Conservation (phyloP, 1,140 invertebrate genomes). For the Atopsyche davidsoni region DNA sequence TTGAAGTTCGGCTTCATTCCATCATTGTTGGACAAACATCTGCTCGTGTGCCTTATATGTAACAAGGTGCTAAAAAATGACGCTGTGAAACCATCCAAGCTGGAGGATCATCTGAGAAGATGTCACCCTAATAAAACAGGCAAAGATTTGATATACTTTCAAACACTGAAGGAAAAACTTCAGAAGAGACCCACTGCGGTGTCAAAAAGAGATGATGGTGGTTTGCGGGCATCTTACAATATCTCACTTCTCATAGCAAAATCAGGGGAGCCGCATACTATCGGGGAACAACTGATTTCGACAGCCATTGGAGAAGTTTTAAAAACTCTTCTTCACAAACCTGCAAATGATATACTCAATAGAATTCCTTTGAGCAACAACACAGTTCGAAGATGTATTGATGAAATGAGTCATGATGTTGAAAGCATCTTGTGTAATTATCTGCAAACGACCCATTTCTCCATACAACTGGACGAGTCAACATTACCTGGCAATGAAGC, state of each 20-base stretch:
- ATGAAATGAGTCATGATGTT: slow-evolving; percentile 37
- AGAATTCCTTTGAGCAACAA: slow-evolving; percentile 39
- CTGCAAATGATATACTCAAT: slow-evolving; percentile 34
- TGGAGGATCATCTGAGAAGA: slow-evolving; percentile 23
- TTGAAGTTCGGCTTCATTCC: too few relatives aligned
- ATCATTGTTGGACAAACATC: too few relatives aligned
- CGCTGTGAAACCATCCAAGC: slow-evolving; percentile 30
- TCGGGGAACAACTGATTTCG: slow-evolving; percentile 38
- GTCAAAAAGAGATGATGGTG: slow-evolving; percentile 34
- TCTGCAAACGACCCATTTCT: slow-evolving; percentile 35
- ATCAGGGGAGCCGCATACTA: slow-evolving; percentile 37
- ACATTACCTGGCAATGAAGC: slow-evolving; percentile 40
- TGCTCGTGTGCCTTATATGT: too few relatives aligned
- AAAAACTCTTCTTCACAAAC: slow-evolving; percentile 35
- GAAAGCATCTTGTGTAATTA: slow-evolving; percentile 36
- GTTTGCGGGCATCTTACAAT: slow-evolving; percentile 38
- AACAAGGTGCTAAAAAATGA: too few relatives aligned
- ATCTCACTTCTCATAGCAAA: slow-evolving; percentile 38
- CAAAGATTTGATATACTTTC: slow-evolving; percentile 15
- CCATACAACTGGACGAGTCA: slow-evolving; percentile 38
- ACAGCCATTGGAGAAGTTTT: slow-evolving; percentile 34
- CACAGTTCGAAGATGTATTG: slow-evolving; percentile 37
- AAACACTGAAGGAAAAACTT: slow-evolving; percentile 23
- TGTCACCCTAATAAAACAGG: slow-evolving; percentile 32
- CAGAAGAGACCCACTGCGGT: slow-evolving; percentile 23